Evolutionary conservation across 2,888 invertebrate genomes (phyloP), one percentile per base, ranked within the genome.

Genomic region (Drosophila algonquin): DNA sequence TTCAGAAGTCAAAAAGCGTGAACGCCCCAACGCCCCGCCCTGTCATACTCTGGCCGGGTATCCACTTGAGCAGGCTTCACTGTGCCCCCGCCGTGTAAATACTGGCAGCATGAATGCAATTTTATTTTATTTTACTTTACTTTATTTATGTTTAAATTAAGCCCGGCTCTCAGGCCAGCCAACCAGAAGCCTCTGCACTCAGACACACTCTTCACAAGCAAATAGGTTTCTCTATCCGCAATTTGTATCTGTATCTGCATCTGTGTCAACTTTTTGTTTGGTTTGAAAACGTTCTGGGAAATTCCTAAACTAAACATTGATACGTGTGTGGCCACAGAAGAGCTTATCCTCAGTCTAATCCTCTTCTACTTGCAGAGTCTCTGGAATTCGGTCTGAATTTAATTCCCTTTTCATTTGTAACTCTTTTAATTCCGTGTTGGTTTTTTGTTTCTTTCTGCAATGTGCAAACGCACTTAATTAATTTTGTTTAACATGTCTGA

Each of bases 381-480:
- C 21, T 6, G 1, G 8, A 5, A 7, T 50, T 59, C 69, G 68
- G 12, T 50, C 2, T n/a, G 30, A 24, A 10, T 53, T 21, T 44
- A 8, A 7, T 7, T 9, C 10, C 7, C 18, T 12, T 8, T n/a
- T 16, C 32, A 6, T 44, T 12, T 52, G 14, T 6, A 40, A 14
- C 14, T 40, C 35, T 40, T 40, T 40, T 40, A 40, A 40, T 40
- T n/a, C 7, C 40, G n/a, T 54, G 7, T 30, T 65, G 21, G 21
- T 46, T 55, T 48, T 46, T 75, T 50, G 18, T 2, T 54, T 27
- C 55, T 57, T 65, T 30, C 50, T 61, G 56, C 45, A 51, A 45
- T 59, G 60, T 48, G 53, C 48, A 70, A 76, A 73, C 72, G 70
- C 65, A 76, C 80, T 82, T 81, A 81, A 81, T 81, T 81, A 85